phyloP scores from a whole-genome alignment of 1,140 invertebrate species.

The Nebria ingens region DNA sequence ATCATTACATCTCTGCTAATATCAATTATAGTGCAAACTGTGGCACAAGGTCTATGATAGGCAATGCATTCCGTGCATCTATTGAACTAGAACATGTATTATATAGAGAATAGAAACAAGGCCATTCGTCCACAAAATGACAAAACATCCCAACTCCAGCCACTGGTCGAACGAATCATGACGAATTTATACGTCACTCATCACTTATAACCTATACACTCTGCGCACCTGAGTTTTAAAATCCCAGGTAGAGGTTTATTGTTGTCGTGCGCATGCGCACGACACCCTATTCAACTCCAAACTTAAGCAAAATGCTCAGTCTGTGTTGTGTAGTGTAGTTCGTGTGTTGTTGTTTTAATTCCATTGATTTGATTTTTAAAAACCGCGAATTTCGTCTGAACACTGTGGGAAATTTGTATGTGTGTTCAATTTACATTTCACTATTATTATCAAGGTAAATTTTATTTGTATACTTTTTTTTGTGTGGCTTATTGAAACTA shows the following conservation, averaged over 20 bases:
- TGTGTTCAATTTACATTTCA: too few relatives aligned
- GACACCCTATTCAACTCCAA: too few relatives aligned
- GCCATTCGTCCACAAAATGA: neutral
- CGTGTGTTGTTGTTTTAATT: neutral
- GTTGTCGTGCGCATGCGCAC: neutral
- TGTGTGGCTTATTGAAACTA: too few relatives aligned
- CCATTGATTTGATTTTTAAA: too few relatives aligned
- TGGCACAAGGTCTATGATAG: neutral
- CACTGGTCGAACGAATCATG: neutral
- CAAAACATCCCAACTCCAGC: neutral
- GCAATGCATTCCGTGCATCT: neutral
- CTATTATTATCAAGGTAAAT: too few relatives aligned
- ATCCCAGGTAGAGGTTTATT: neutral
- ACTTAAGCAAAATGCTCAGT: neutral
- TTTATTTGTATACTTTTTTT: too few relatives aligned
- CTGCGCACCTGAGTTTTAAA: neutral
- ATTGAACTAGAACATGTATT: neutral
- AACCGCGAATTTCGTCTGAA: neutral
- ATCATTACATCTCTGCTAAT: too few relatives aligned
- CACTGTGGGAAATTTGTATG: too few relatives aligned
- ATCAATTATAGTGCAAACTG: too few relatives aligned
- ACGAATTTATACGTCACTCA: neutral
- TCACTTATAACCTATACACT: too few relatives aligned
- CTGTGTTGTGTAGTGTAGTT: neutral
- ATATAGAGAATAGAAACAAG: too few relatives aligned